phyloP scores from a whole-genome alignment of 2,113 vertebrate genomes.

The Erpornis zantholeuca region DNA sequence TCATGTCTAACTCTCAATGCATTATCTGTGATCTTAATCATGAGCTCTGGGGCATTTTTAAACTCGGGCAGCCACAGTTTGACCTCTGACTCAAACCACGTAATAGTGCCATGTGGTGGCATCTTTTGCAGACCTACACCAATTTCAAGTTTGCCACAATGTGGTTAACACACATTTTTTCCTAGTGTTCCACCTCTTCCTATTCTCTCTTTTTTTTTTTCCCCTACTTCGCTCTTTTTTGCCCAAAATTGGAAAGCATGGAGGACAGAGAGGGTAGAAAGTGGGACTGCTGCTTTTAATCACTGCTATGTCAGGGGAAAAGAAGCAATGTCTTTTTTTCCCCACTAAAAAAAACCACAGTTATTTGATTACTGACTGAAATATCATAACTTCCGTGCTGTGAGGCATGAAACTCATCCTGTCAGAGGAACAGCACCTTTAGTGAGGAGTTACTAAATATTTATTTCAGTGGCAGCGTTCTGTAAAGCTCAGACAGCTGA shows the following conservation, averaged over 20 bases:
- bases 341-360: slow-evolving; percentile 9
- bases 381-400: slow-evolving; percentile 53
- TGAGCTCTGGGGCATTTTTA: background rate
- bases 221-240: background rate
- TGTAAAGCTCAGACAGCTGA: slow-evolving; percentile 34
- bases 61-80: background rate
- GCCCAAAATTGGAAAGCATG: accelerated
- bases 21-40: background rate
- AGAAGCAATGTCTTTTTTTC: background rate
- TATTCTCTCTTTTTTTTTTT: background rate
- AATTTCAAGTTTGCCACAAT: background rate
- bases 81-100: background rate
- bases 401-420: slow-evolving; percentile 63
- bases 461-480: slow-evolving; percentile 54
- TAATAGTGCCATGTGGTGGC: background rate
- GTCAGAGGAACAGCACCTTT: slow-evolving; percentile 42
- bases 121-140: background rate
- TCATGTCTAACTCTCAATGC: background rate
- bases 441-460: slow-evolving; percentile 56
- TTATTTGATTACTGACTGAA: slow-evolving; percentile 59
- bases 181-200: background rate
- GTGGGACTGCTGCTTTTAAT: background rate
- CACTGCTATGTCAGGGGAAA: background rate
- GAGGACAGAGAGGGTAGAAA: background rate
- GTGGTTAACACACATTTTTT: background rate